Percentiles rank a stretch among this genome's conserved stretches.
Evolutionary conservation across 2,888 invertebrate genomes (phyloP).

Genomic region (Ernsta delagoae): DNA sequence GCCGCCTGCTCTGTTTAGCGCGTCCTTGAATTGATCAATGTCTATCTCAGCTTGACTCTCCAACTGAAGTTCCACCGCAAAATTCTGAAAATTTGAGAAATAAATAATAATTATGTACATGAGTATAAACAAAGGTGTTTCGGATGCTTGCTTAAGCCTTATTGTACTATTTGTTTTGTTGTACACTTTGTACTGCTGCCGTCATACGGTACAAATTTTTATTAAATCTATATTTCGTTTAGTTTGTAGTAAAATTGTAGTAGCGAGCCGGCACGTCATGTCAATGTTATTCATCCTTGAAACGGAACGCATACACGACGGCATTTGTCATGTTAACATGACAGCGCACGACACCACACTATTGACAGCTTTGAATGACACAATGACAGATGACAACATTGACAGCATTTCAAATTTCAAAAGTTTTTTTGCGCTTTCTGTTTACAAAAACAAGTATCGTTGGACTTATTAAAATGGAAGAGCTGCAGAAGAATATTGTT

Average conservation of each 20-base stretch:
- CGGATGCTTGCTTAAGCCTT: no score
- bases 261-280: constrained; percentile 16
- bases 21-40: constrained; percentile 88
- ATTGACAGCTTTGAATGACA: background rate
- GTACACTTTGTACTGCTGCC: background rate
- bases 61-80: constrained; percentile 90
- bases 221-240: no score
- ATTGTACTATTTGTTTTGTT: no score
- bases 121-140: no score
- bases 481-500: constrained; percentile 71
- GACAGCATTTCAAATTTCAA: background rate
- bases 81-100: constrained; percentile 85
- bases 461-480: constrained; percentile 71
- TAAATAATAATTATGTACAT: constrained; percentile 2
- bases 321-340: background rate
- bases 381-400: background rate
- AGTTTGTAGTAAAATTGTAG: no score
- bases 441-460: constrained; percentile 9
- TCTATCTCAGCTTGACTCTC: constrained; percentile 89
- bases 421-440: background rate
- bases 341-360: background rate
- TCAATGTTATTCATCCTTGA: no score
- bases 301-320: constrained; percentile 45
- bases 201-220: no score
- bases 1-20: constrained; percentile 89